Evolutionary conservation across 2,888 invertebrate genomes (phyloP).

Genomic region (Callyntrura sp.): DNA sequence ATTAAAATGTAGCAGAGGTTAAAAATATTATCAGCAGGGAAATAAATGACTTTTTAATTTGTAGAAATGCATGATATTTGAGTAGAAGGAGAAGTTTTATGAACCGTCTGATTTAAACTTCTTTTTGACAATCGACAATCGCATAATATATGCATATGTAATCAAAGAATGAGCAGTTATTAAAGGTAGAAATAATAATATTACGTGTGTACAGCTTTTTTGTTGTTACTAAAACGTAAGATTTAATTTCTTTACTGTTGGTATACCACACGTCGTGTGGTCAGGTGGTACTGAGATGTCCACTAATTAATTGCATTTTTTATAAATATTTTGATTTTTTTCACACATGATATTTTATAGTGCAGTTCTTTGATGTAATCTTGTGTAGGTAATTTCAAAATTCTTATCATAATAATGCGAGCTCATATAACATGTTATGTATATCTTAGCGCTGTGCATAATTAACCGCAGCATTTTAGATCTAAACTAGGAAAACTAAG

Average conservation of each 20-base stretch:
- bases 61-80: conserved; percentile 25
- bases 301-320: conserved; percentile 47
- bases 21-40: conserved; percentile 45
- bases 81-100: conserved; percentile 12
- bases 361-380: not conserved
- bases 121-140: conserved; percentile 59
- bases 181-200: not conserved
- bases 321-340: conserved; percentile 31
- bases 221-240: not conserved
- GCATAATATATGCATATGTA: conserved; percentile 4
- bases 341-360: conserved; percentile 35
- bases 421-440: conserved; percentile 35
- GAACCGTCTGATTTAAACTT: conserved; percentile 26
- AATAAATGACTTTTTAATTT: conserved; percentile 57
- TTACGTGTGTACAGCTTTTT: not conserved
- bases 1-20: conserved; percentile 28
- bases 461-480: conserved; percentile 4
- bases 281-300: not conserved
- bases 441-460: conserved; percentile 8
- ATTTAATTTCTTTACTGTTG: conserved; percentile 20
- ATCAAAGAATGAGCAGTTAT: conserved; percentile 6
- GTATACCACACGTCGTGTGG: conserved; percentile 30
- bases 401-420: conserved; percentile 4
- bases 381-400: conserved; percentile 30
- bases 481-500: too few species aligned